Percentiles rank a stretch among this genome's conserved stretches.
Conservation (phyloP, 2,888 invertebrate genomes). For the Phalera bucephala region DNA sequence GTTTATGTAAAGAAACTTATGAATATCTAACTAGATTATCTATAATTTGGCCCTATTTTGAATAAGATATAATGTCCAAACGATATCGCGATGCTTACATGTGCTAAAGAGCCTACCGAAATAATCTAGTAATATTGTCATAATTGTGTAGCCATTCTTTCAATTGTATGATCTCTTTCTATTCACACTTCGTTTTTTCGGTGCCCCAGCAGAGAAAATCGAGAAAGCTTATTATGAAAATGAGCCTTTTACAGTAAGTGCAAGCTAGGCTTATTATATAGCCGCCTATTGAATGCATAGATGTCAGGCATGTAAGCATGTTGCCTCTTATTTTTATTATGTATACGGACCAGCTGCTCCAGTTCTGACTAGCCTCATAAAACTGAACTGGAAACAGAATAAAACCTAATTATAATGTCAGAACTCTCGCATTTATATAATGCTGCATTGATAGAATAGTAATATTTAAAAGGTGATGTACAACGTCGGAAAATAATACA, state of each 20-base stretch:
- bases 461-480: not conserved
- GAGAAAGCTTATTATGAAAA: conserved; percentile 43
- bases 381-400: conserved; percentile 67
- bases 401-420: conserved; percentile 57
- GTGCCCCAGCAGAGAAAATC: conserved; percentile 31
- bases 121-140: too few relatives aligned
- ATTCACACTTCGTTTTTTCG: too few relatives aligned
- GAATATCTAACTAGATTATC: too few relatives aligned
- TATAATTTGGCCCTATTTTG: too few relatives aligned
- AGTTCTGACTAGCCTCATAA: conserved; percentile 62
- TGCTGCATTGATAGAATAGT: conserved; percentile 33
- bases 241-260: conserved; percentile 46
- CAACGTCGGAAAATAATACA: conserved; percentile 30
- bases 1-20: too few relatives aligned
- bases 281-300: conserved; percentile 48
- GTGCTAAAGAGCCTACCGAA: too few relatives aligned
- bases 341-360: conserved; percentile 71
- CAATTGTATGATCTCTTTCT: too few relatives aligned
- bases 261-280: conserved; percentile 45
- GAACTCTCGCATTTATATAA: conserved; percentile 39
- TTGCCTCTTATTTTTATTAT: conserved; percentile 65
- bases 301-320: conserved; percentile 38
- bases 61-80: too few relatives aligned
- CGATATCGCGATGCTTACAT: too few relatives aligned
- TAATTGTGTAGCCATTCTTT: too few relatives aligned